A percentile compares a stretch with the other conserved stretches of the same genome.
Conservation (phyloP, 2,113 vertebrate species). For the Gymnorhina tibicen region DNA sequence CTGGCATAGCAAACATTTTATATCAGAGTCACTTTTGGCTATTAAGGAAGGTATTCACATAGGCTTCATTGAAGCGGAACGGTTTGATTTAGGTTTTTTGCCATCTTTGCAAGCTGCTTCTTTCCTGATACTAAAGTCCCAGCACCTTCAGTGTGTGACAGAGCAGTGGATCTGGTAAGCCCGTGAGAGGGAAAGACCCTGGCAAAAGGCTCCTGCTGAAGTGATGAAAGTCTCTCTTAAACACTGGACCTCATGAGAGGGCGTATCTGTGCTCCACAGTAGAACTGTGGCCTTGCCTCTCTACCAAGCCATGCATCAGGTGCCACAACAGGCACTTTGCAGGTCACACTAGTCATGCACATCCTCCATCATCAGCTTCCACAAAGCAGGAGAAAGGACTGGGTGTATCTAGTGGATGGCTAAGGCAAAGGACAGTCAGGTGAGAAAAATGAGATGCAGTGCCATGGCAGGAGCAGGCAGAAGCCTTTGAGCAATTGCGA, state of each 20-base stretch:
- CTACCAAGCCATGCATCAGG: background rate
- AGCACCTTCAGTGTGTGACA: background rate
- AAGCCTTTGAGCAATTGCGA: background rate
- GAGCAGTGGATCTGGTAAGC: background rate
- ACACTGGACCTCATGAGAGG: background rate
- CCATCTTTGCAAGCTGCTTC: background rate
- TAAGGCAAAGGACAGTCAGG: background rate
- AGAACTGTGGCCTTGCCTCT: background rate
- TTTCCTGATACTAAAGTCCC: background rate
- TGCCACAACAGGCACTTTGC: background rate
- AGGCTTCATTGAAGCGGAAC: background rate
- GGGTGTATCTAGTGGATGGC: background rate
- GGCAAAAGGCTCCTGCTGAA: background rate
- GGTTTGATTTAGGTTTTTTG: background rate
- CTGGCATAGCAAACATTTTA: background rate
- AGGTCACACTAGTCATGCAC: background rate
- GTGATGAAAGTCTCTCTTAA: background rate
- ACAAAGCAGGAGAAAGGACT: background rate
- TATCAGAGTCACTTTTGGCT: background rate
- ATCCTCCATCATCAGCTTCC: background rate
- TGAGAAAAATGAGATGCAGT: background rate
- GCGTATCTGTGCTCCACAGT: background rate
- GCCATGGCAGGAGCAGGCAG: background rate
- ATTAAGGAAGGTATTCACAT: background rate
- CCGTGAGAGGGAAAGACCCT: background rate